Conservation (phyloP, 2,888 invertebrate species). For the Escarpia spicata region DNA sequence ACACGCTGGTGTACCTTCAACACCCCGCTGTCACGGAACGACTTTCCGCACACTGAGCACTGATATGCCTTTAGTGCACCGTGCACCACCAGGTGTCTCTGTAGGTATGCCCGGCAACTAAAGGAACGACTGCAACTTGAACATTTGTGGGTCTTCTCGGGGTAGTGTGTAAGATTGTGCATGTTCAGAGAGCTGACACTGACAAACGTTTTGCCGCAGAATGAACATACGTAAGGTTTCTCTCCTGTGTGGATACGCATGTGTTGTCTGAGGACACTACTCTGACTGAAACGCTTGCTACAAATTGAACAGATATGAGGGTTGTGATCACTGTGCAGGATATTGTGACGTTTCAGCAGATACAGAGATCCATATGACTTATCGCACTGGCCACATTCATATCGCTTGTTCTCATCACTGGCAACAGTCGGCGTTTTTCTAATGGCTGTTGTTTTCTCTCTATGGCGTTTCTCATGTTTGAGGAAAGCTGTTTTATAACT, state of each 20-base stretch:
- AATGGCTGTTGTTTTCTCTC: neutral
- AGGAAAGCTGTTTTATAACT: neutral
- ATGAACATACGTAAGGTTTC: neutral
- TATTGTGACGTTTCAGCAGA: neutral
- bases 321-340: neutral
- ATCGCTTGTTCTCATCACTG: neutral
- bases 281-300: neutral
- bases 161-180: neutral
- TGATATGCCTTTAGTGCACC: neutral
- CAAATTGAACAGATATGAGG: neutral
- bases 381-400: neutral
- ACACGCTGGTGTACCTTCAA: neutral
- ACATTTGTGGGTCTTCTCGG: neutral
- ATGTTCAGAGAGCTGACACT: neutral
- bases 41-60: neutral
- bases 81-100: constrained; percentile 11
- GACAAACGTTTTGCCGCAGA: neutral
- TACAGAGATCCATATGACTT: neutral
- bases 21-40: neutral
- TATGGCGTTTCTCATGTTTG: neutral
- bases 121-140: neutral
- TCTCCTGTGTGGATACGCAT: neutral
- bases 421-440: neutral
- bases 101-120: neutral
- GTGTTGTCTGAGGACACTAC: neutral